Percentiles rank a stretch among this genome's conserved stretches.
Evolutionary conservation across 2,113 vertebrate species (phyloP).

Genomic region (Oryzias celebensis): DNA sequence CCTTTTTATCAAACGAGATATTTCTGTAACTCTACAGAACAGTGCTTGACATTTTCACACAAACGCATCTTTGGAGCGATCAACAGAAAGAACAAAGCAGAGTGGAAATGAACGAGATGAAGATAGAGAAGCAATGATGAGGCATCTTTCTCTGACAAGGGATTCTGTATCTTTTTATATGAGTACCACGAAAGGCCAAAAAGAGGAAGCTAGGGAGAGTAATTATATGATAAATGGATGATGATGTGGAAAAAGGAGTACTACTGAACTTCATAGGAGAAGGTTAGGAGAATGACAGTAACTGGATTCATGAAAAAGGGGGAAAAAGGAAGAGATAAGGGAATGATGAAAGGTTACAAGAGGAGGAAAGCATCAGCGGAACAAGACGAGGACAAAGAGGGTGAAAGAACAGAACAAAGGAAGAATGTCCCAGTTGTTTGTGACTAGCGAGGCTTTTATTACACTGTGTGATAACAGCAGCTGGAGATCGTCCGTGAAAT

Average conservation of each 20-base stretch:
- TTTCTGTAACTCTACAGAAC: constrained; percentile 8
- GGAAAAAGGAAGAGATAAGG: constrained; percentile 14
- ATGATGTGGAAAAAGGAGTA: no score
- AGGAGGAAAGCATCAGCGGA: constrained; percentile 5
- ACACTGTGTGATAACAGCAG: constrained; percentile 53
- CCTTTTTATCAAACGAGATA: background rate
- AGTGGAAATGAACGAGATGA: no score
- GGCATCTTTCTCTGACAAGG: no score
- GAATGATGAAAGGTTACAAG: constrained; percentile 32
- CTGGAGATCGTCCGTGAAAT: constrained; percentile 63
- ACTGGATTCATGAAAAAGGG: background rate
- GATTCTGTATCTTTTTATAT: no score
- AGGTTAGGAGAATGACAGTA: constrained; percentile 5
- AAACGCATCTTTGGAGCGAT: constrained; percentile 22
- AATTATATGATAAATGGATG: no score
- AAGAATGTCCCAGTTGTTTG: constrained; percentile 35
- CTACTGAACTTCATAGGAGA: background rate
- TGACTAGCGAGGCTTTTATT: constrained; percentile 60
- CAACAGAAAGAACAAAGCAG: no score
- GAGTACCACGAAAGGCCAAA: no score
- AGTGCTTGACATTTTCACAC: constrained; percentile 51
- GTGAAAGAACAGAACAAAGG: constrained; percentile 11
- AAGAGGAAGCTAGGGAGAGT: no score
- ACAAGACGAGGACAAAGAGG: constrained; percentile 20
- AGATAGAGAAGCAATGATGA: no score